Conservation (phyloP, 2,113 vertebrate genomes). For the Xenus cinereus region DNA sequence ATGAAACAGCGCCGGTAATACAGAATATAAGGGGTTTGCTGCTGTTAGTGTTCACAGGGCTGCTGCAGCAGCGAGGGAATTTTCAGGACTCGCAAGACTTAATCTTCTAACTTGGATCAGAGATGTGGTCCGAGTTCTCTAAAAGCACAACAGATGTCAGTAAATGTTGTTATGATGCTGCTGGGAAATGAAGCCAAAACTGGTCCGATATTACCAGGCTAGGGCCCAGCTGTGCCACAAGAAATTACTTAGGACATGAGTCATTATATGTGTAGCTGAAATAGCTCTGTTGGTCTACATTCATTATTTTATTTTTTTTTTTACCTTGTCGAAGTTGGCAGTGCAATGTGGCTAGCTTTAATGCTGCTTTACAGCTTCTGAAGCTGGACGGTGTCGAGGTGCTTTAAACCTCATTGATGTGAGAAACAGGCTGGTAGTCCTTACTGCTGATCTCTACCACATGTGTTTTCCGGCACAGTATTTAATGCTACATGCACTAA, state of each 20-base stretch:
- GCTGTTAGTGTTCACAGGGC: background rate
- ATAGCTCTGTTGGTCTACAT: background rate
- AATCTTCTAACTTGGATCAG: background rate
- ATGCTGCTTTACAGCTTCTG: background rate
- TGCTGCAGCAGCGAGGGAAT: background rate
- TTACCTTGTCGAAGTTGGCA: background rate
- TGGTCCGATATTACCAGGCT: background rate
- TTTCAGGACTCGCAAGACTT: background rate
- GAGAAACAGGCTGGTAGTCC: background rate
- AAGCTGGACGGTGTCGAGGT: background rate
- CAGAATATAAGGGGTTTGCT: background rate
- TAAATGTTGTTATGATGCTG: background rate
- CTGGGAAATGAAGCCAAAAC: background rate
- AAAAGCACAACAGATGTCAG: background rate
- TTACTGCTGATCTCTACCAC: background rate
- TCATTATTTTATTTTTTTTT: background rate
- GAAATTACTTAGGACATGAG: background rate
- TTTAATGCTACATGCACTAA: background rate
- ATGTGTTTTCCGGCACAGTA: background rate
- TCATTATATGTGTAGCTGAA: background rate
- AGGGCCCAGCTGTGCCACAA: background rate
- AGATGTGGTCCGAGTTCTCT: background rate
- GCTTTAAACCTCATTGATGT: background rate
- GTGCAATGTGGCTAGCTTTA: background rate
- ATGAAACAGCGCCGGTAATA: background rate